Evolutionary conservation across 2,888 invertebrate genomes (phyloP).

Genomic region (Dolichomitus sp.): DNA sequence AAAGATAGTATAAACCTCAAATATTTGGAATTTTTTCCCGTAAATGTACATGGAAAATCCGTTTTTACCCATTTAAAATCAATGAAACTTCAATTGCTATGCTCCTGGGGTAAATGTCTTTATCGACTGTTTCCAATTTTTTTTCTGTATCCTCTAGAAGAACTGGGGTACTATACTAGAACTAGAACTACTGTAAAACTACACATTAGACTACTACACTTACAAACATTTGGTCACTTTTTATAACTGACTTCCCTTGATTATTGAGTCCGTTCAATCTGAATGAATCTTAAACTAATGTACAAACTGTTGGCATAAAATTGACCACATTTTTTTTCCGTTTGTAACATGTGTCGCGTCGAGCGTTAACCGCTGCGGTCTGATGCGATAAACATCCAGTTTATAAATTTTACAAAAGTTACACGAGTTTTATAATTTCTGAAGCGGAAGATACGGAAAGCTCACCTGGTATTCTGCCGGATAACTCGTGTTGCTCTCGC

Average conservation of each 20-base stretch:
- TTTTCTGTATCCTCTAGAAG: too few relatives aligned
- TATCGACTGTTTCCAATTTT: too few relatives aligned
- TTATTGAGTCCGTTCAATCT: background rate
- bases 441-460: slow-evolving; percentile 44
- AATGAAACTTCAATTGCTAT: too few relatives aligned
- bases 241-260: background rate
- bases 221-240: too few relatives aligned
- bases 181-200: too few relatives aligned
- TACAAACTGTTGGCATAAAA: background rate
- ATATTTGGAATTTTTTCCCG: too few relatives aligned
- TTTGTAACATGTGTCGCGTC: background rate
- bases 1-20: too few relatives aligned
- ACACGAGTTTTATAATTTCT: slow-evolving; percentile 46
- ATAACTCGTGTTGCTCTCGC: slow-evolving; percentile 9
- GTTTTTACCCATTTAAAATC: too few relatives aligned
- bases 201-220: too few relatives aligned
- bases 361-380: background rate
- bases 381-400: slow-evolving; percentile 57
- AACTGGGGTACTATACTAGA: too few relatives aligned
- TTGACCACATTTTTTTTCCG: background rate
- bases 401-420: slow-evolving; percentile 48
- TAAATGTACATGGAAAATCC: too few relatives aligned
- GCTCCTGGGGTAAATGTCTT: too few relatives aligned
- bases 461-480: background rate
- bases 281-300: background rate